These are phyloP conservation scores for Macrobrachium nipponense DNA, from an alignment of 1,140 invertebrate genomes.

Conservation along the genomic window DNA sequence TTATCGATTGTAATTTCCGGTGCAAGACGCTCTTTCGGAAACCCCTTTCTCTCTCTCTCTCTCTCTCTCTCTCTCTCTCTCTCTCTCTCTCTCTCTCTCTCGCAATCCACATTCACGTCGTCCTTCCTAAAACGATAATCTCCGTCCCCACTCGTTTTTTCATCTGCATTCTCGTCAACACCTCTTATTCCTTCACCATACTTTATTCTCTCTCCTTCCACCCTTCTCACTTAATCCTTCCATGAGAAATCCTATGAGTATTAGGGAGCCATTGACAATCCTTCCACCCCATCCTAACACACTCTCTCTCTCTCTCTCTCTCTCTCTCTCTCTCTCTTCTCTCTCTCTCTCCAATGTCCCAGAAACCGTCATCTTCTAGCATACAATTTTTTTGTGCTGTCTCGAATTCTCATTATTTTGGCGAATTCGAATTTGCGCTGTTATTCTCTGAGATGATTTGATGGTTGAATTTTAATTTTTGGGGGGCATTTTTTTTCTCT, in stretches of 20 bases:
- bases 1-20: too few relatives aligned
- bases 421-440: too few relatives aligned
- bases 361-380: neutral
- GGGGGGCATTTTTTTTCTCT: too few relatives aligned
- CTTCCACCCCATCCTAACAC: neutral
- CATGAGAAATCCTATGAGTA: neutral
- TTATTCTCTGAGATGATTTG: too few relatives aligned
- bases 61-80: slow-evolving; percentile 28
- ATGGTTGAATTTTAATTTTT: too few relatives aligned
- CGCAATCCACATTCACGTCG: neutral
- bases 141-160: neutral
- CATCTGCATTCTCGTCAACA: neutral
- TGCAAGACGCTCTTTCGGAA: too few relatives aligned
- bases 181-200: neutral
- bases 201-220: neutral
- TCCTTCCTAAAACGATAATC: neutral
- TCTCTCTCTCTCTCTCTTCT: neutral
- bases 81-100: slow-evolving; percentile 22
- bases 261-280: neutral
- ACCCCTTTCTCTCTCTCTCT: slow-evolving; percentile 23
- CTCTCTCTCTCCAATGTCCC: neutral
- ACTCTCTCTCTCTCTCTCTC: neutral
- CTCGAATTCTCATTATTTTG: slow-evolving; percentile 1
- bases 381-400: neutral
- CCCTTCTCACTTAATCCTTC: neutral